Evolutionary conservation across 2,888 invertebrate genomes (phyloP).

Genomic region (Aphidius colemani): DNA sequence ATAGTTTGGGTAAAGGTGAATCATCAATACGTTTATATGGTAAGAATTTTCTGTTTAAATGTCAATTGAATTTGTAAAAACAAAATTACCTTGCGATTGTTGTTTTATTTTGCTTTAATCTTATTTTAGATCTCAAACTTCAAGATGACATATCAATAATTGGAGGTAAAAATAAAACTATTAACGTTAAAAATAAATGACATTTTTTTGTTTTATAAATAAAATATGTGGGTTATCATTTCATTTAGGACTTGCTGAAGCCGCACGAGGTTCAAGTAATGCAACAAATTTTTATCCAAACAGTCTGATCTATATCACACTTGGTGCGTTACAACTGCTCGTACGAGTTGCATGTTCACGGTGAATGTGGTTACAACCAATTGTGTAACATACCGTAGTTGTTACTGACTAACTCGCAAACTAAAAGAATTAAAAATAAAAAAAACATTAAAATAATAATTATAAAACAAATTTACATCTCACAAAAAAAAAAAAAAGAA

Average conservation of each 20-base stretch:
- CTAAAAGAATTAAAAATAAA: slow-evolving; percentile 10
- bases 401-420: slow-evolving; percentile 16
- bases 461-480: slow-evolving; percentile 3
- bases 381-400: no score
- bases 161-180: slow-evolving; percentile 61
- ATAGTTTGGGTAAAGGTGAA: slow-evolving; percentile 78
- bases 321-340: slow-evolving; percentile 32
- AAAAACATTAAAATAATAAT: slow-evolving; percentile 16
- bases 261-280: slow-evolving; percentile 52
- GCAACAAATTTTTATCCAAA: slow-evolving; percentile 33
- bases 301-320: slow-evolving; percentile 29
- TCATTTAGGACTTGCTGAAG: slow-evolving; percentile 51
- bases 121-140: slow-evolving; percentile 63
- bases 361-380: slow-evolving; percentile 31
- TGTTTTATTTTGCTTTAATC: slow-evolving; percentile 24
- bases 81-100: background rate
- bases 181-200: background rate
- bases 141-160: slow-evolving; percentile 66
- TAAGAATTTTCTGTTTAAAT: slow-evolving; percentile 40
- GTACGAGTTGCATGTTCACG: slow-evolving; percentile 36
- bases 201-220: no score
- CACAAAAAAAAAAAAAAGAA: no score
- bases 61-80: no score
- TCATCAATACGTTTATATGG: slow-evolving; percentile 76
- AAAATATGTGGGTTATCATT: no score